These are phyloP conservation scores for Rynchops niger DNA, from an alignment of 2,113 vertebrate species.

Conservation along the genomic window DNA sequence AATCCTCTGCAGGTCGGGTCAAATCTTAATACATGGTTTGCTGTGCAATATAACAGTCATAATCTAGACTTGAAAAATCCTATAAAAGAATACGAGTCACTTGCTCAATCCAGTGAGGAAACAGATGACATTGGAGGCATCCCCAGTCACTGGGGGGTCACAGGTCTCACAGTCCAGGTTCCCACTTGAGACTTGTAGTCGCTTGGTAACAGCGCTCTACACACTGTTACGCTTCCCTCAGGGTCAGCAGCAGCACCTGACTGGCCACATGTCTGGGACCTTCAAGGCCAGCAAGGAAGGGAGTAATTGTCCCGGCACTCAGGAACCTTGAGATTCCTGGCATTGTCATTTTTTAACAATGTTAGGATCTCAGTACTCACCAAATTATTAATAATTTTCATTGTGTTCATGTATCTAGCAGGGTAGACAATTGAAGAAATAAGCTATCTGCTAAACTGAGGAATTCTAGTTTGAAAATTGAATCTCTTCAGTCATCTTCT, in stretches of 20 bases:
- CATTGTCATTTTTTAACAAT: neutral
- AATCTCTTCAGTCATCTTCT: neutral
- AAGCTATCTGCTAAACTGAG: neutral
- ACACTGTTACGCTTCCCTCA: fast-evolving
- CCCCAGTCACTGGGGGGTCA: neutral
- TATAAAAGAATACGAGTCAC: neutral
- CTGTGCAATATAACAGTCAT: neutral
- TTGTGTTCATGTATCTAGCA: neutral
- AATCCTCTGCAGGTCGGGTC: neutral
- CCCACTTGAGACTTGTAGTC: neutral
- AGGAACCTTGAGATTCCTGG: neutral
- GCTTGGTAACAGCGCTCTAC: no score
- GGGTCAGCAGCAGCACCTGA: neutral
- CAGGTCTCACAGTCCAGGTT: neutral
- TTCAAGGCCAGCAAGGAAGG: neutral
- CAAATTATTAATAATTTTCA: neutral
- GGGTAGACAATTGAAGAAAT: neutral
- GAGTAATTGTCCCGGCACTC: neutral
- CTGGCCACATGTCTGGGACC: neutral
- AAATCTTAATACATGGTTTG: neutral
- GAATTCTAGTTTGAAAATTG: neutral
- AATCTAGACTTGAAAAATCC: neutral
- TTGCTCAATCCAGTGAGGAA: neutral
- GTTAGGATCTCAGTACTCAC: neutral
- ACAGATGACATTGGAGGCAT: neutral